Evolutionary conservation across 2,888 invertebrate species (phyloP).

Genomic region (Strigamia transsilvanica): DNA sequence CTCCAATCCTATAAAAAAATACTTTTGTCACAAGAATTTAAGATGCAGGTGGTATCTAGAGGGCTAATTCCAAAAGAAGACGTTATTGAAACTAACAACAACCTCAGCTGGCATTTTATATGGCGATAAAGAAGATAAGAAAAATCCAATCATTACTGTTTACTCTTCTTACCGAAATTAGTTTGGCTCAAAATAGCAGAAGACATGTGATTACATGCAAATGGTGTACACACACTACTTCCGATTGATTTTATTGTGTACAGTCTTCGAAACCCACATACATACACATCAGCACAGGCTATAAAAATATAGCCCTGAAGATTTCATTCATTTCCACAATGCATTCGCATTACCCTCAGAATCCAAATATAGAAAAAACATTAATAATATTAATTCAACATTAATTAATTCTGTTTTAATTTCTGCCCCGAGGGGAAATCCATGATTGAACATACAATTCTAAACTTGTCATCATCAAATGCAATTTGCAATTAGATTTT

Average conservation of each 20-base stretch:
- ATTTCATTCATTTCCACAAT: not conserved
- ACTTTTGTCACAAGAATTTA: constrained; percentile 3
- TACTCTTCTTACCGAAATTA: constrained; percentile 7
- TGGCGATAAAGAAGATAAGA: constrained; percentile 17
- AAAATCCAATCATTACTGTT: constrained; percentile 43
- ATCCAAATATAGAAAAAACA: not conserved
- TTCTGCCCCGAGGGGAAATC: not conserved
- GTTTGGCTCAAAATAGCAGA: not conserved
- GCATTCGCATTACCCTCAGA: not conserved
- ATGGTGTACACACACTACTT: not conserved
- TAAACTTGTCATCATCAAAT: not conserved
- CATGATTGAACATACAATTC: constrained; percentile 29
- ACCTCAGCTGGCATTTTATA: constrained; percentile 39
- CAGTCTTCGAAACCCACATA: not conserved
- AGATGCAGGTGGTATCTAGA: constrained; percentile 24
- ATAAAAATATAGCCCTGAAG: not conserved
- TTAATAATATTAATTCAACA: constrained; percentile 16
- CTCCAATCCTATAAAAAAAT: not conserved
- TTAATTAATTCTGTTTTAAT: constrained; percentile 28
- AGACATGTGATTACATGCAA: constrained; percentile 28
- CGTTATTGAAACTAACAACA: constrained; percentile 24
- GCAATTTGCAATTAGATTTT: constrained; percentile 26
- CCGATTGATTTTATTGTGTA: constrained; percentile 10
- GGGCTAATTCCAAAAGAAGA: constrained; percentile 40
- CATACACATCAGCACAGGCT: not conserved